phyloP scores from a whole-genome alignment of 2,797 vertebrate species.

The Sebastes elongatus region DNA sequence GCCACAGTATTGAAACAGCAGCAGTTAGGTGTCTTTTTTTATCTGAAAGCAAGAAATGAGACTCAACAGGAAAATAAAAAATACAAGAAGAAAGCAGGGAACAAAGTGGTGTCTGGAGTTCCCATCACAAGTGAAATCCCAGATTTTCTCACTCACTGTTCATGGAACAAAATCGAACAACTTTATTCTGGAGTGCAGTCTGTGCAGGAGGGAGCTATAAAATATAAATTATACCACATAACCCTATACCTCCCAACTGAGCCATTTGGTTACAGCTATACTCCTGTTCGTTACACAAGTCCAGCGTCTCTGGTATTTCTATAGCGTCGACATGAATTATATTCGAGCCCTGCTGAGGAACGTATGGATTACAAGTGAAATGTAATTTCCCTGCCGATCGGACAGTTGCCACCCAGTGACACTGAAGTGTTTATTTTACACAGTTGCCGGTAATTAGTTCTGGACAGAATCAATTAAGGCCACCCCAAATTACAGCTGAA shows the following conservation, averaged over 20 bases:
- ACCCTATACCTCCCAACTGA: constrained; percentile 82
- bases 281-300: constrained; percentile 74
- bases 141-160: constrained; percentile 76
- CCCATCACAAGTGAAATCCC: constrained; percentile 73
- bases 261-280: constrained; percentile 80
- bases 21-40: constrained; percentile 37
- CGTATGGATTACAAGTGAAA: constrained; percentile 79
- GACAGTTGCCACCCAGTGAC: constrained; percentile 72
- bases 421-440: constrained; percentile 81
- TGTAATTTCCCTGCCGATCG: constrained; percentile 74
- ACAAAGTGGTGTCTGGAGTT: constrained; percentile 75
- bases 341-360: constrained; percentile 58
- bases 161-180: constrained; percentile 77
- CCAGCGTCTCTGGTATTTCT: constrained; percentile 66
- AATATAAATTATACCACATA: constrained; percentile 85
- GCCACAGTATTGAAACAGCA: constrained; percentile 4
- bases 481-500: constrained; percentile 62
- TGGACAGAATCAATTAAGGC: constrained; percentile 76
- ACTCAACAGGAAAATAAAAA: constrained; percentile 57
- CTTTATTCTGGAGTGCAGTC: constrained; percentile 77
- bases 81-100: constrained; percentile 54
- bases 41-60: constrained; percentile 53
- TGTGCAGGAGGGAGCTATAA: constrained; percentile 79
- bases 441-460: constrained; percentile 73
- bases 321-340: constrained; percentile 78